A percentile compares a stretch with the other conserved stretches of the same genome.
phyloP scores from a whole-genome alignment of 2,888 invertebrate genomes.

The Chaetoderma sp. region DNA sequence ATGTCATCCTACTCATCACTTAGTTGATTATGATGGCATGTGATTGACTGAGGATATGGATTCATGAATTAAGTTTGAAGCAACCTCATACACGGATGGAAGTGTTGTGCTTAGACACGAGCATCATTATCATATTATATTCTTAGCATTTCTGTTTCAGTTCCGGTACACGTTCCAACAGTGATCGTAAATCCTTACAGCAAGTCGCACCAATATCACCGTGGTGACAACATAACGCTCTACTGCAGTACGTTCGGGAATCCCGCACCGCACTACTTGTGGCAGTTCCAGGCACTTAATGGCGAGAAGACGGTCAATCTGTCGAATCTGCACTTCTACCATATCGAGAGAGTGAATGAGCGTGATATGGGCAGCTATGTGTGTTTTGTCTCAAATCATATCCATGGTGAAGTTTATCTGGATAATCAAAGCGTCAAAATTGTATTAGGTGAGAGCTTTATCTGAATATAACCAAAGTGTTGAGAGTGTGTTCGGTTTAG shows the following conservation, averaged over 20 bases:
- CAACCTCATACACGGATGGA: too few species aligned
- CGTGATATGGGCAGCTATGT: not conserved
- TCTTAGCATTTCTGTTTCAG: too few species aligned
- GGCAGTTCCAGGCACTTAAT: not conserved
- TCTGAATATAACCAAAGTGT: too few species aligned
- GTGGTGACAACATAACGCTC: not conserved
- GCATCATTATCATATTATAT: too few species aligned
- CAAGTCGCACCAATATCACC: not conserved
- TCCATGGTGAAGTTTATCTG: not conserved
- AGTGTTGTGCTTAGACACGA: too few species aligned
- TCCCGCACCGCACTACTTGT: not conserved
- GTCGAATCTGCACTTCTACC: not conserved
- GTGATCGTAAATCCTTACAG: not conserved
- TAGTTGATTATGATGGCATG: too few species aligned
- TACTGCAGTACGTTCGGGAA: not conserved
- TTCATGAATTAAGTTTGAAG: too few species aligned
- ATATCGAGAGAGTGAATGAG: not conserved
- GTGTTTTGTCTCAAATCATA: conserved; percentile 1
- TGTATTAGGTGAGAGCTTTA: too few species aligned
- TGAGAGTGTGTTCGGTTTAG: too few species aligned
- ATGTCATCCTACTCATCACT: too few species aligned
- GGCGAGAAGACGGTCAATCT: not conserved
- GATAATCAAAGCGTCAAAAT: not conserved
- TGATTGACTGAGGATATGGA: too few species aligned
- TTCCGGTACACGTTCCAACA: not conserved